Evolutionary conservation across 2,797 vertebrate species (phyloP), one percentile per base, ranked within the genome.

Genomic region (Mareca strepera): DNA sequence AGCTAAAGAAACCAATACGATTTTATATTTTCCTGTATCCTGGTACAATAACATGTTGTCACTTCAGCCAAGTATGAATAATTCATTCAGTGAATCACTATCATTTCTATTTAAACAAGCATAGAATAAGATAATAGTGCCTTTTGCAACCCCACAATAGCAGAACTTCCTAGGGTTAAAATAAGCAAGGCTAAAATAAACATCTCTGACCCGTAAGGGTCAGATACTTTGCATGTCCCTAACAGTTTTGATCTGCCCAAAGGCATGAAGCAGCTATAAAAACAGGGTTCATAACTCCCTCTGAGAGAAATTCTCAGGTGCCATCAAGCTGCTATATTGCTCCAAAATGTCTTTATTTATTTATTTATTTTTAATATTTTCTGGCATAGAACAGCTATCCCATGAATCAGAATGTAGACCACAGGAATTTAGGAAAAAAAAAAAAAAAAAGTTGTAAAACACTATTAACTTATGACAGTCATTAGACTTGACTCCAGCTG

Each of bases 21-120:
- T 58, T 85, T 80, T 80, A 9, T 74, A 73, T 88, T 94, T 94
- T 86, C 63, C 86, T 76, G 23, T 90, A 37, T 66, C 52, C 82
- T 52, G 26, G 50, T 89, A 82, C 18, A 75, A 41, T 78, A 82
- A 53, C 20, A 15, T 21, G 11, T 48, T 60, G 50, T 70, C 82
- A 82, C 33, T 82, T 92, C 75, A 82, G 82, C 28, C 17, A 82
- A 82, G 15, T 77, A 80, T 82, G 64, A 94, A 91, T 95, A 93
- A 90, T 90, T 82, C 5, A 73, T 86, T 75, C 68, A 76, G 31
- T 74, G 78, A 84, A 33, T 90, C 81, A 84, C 60, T 76, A 52
- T 33, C 1, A 41, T 92, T 94, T 90, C 10, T 82, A 90, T 88
- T 92, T 29, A 90, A 76, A 80, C 72, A 25, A 88, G 25, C 26